Evolutionary conservation across 1,140 invertebrate species (phyloP).

Genomic region (Hyles vespertilio): DNA sequence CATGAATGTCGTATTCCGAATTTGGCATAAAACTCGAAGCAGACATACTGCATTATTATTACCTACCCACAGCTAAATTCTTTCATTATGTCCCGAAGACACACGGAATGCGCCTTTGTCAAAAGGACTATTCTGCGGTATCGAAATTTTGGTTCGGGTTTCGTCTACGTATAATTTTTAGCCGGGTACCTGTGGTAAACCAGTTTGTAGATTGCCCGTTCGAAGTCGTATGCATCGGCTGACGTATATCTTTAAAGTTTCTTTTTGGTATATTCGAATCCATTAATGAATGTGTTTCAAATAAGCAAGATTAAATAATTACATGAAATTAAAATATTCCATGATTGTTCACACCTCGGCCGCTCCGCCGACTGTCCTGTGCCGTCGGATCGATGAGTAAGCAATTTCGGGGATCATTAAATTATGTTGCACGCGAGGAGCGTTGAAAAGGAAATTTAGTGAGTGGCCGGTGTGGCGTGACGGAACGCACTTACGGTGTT

Average conservation of each 20-base stretch:
- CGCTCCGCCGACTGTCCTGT: conserved; percentile 11
- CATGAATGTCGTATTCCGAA: neutral
- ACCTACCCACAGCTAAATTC: conserved; percentile 13
- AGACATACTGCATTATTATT: conserved; percentile 20
- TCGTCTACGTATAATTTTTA: conserved; percentile 64
- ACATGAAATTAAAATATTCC: conserved; percentile 25
- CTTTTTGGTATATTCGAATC: too few relatives aligned
- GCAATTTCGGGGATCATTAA: conserved; percentile 30
- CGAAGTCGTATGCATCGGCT: conserved; percentile 41
- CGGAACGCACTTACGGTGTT: conserved; percentile 32
- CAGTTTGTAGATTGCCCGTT: conserved; percentile 41
- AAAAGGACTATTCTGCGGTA: conserved; percentile 33
- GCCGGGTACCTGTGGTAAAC: conserved; percentile 59
- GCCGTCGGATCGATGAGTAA: conserved; percentile 32
- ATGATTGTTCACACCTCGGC: conserved; percentile 35
- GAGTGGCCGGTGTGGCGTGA: conserved; percentile 31
- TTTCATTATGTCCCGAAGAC: conserved; percentile 35
- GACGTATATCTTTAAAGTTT: conserved; percentile 29
- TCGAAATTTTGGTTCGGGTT: conserved; percentile 41
- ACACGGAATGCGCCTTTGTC: conserved; percentile 53
- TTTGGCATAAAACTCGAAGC: conserved; percentile 7
- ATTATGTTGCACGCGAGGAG: conserved; percentile 28
- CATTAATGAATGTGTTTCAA: too few relatives aligned
- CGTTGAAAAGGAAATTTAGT: conserved; percentile 31
- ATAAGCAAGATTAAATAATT: conserved; percentile 13